Conservation (phyloP, 1,140 invertebrate species). For the Ceratina calcarata region DNA sequence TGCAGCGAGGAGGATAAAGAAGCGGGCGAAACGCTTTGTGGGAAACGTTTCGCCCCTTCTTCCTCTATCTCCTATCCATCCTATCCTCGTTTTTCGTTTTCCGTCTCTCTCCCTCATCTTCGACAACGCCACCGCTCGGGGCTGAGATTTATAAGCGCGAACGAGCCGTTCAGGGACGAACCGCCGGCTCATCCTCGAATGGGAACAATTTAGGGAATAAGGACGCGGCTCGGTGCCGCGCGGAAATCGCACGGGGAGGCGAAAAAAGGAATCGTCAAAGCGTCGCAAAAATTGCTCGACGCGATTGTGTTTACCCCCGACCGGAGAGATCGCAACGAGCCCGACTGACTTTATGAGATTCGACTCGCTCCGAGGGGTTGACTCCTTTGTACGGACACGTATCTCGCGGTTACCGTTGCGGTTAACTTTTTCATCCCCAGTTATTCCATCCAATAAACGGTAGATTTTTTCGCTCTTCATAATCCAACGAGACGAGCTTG, state of each 20-base stretch:
- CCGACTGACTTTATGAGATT: slow-evolving; percentile 38
- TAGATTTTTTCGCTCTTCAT: not conserved
- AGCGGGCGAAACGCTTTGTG: slow-evolving; percentile 61
- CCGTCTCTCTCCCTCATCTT: slow-evolving; percentile 41
- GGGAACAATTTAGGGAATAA: slow-evolving; percentile 75
- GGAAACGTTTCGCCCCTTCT: slow-evolving; percentile 56
- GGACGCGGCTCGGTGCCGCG: slow-evolving; percentile 43
- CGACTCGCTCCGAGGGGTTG: slow-evolving; percentile 8
- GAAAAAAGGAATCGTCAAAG: slow-evolving; percentile 21
- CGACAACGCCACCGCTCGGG: slow-evolving; percentile 47
- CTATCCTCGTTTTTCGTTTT: slow-evolving; percentile 28
- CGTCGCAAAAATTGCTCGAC: slow-evolving; percentile 51
- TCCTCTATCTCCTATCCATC: not conserved
- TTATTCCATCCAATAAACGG: slow-evolving; percentile 28
- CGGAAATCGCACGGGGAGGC: slow-evolving; percentile 40
- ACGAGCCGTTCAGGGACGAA: slow-evolving; percentile 71
- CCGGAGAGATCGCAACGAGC: slow-evolving; percentile 24
- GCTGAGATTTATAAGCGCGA: slow-evolving; percentile 77
- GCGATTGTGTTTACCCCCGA: slow-evolving; percentile 36
- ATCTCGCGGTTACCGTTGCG: slow-evolving; percentile 15
- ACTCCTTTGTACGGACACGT: slow-evolving; percentile 42
- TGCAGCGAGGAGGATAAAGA: slow-evolving; percentile 48
- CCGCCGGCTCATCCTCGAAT: slow-evolving; percentile 71
- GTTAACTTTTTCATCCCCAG: slow-evolving; percentile 13
- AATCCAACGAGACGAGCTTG: not conserved